Evolutionary conservation across 2,888 invertebrate genomes (phyloP), one percentile per base, ranked within the genome.

Genomic region (Melanostoma scalare): DNA sequence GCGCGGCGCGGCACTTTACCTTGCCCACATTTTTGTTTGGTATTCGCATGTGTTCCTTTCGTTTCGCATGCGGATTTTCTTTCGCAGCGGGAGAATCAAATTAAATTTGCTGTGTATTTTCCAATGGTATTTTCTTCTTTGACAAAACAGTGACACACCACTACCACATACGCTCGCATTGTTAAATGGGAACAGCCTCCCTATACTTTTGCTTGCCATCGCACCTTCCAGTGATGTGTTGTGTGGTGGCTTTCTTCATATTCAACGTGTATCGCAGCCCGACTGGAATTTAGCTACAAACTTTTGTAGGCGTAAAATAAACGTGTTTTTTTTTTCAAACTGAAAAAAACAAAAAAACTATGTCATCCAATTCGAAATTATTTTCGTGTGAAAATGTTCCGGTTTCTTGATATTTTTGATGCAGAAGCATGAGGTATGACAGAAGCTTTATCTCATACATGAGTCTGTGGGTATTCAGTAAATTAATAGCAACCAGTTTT

Each of bases 381-480:
- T 65, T 73, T 78, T 78, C 79, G 78, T 84, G 82, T 79, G 69
- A 78, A 74, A 55, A 65, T 74, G 68, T 82, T 78, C 61, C 68
- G 68, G 72, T 77, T 61, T 67, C 58, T 65, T 78, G 60, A 63
- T 69, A 52, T 60, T 63, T 38, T 20, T 74, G 50, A 9, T 8
- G n/a, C 9, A 60, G 38, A 53, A 30, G 58, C 56, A 52, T 42
- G 55, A 6, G 61, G 78, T 77, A 82, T 73, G 78, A 77, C 77
- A 42, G 38, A 61, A 46, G 52, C 36, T 20, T 56, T 60, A 72
- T 53, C 63, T 44, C 8, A 33, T 10, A 36, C 48, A 40, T 50
- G 38, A 44, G 53, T 33, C 69, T 75, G 58, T 60, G 42, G 67
- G 48, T 67, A 72, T 50, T 55, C 10, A 30, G 55, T 35, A 20